These are phyloP conservation scores for Paramormyrops kingsleyae DNA, from an alignment of 2,113 vertebrate genomes.

Conservation along the genomic window DNA sequence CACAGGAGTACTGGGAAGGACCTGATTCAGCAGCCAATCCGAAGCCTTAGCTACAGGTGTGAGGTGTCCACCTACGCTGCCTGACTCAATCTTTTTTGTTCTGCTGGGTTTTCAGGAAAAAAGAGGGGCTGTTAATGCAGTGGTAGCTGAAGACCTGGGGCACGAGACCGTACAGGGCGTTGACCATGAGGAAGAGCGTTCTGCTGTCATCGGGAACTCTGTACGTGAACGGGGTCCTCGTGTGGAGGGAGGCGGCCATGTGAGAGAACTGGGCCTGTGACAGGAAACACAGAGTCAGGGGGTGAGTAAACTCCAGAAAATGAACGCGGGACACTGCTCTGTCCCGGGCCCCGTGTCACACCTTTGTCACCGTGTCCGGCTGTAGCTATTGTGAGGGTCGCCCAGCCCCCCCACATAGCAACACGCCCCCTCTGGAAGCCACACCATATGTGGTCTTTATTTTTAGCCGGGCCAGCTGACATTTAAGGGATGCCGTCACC, in stretches of 20 bases:
- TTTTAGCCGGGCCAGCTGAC: slow-evolving; percentile 59
- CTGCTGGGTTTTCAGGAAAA: slow-evolving; percentile 68
- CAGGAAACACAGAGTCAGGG: not conserved
- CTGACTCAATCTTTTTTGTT: slow-evolving; percentile 46
- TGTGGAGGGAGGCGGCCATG: slow-evolving; percentile 88
- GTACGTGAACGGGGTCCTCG: slow-evolving; percentile 84
- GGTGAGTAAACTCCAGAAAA: not conserved
- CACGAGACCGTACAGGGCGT: slow-evolving; percentile 73
- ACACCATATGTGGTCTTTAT: slow-evolving; percentile 35
- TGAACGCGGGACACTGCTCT: not conserved
- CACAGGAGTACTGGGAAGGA: not conserved
- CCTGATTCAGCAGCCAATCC: not conserved
- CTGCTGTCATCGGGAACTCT: slow-evolving; percentile 78
- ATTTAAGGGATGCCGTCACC: slow-evolving; percentile 50
- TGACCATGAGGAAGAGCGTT: slow-evolving; percentile 70
- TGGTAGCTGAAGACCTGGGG: slow-evolving; percentile 84
- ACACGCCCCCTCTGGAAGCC: slow-evolving; percentile 25
- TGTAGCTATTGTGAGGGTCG: slow-evolving; percentile 18
- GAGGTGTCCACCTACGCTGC: not conserved
- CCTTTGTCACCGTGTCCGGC: not conserved
- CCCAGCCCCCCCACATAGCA: slow-evolving; percentile 33
- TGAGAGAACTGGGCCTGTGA: slow-evolving; percentile 86
- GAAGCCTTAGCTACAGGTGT: not conserved
- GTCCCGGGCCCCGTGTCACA: not conserved
- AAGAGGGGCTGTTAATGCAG: slow-evolving; percentile 74